A percentile compares a stretch with the other conserved stretches of the same genome.
Conservation (phyloP, 2,113 vertebrate genomes). For the Salvator merianae region DNA sequence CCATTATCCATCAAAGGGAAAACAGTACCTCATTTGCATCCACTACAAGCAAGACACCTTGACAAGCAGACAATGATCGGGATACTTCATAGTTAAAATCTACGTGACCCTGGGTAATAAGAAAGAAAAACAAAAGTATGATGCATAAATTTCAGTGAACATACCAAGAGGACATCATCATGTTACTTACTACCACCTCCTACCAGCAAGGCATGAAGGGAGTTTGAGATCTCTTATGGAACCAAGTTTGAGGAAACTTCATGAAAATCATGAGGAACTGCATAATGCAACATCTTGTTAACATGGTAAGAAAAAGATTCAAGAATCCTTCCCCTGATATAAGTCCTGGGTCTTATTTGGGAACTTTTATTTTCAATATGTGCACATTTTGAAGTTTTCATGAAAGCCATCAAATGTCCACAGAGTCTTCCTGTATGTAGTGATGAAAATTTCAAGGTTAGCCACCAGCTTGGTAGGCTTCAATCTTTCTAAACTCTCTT, state of each 20-base stretch:
- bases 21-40: slow-evolving; percentile 94
- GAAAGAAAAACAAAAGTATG: slow-evolving; percentile 14
- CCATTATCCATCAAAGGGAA: background rate
- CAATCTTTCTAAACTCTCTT: background rate
- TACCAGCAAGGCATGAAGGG: background rate
- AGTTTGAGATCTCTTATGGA: background rate
- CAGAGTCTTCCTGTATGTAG: background rate
- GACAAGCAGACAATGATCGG: slow-evolving; percentile 93
- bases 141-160: background rate
- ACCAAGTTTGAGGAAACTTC: background rate
- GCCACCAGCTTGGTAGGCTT: background rate
- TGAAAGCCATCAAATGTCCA: background rate
- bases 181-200: background rate
- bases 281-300: background rate
- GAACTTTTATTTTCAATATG: no score
- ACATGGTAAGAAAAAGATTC: background rate
- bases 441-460: background rate
- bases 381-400: no score
- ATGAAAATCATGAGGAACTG: background rate
- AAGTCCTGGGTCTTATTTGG: background rate
- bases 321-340: background rate
- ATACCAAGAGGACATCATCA: background rate
- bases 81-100: slow-evolving; percentile 99
- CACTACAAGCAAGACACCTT: slow-evolving; percentile 93
- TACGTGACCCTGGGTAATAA: slow-evolving; percentile 86